Percentiles rank a stretch among this genome's conserved stretches.
Evolutionary conservation across 2,113 vertebrate species (phyloP).

Genomic region (Atractosteus spatula): DNA sequence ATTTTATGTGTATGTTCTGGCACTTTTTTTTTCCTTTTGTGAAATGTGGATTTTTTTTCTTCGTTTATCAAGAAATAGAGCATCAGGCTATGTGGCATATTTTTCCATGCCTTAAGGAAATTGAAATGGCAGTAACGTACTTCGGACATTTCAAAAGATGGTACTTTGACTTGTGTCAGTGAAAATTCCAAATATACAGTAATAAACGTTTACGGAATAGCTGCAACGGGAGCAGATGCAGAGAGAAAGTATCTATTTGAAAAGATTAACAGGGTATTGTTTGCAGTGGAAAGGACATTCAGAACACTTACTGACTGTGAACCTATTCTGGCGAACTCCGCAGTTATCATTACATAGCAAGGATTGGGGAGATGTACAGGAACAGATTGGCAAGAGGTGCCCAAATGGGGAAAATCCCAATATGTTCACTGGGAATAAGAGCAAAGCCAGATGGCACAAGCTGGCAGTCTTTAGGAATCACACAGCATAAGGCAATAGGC

Average conservation of each 20-base stretch:
- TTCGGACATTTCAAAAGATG: too few species aligned
- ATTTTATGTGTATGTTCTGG: too few species aligned
- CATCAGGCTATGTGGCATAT: constrained; percentile 40
- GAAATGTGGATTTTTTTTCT: constrained; percentile 6
- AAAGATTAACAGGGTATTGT: too few species aligned
- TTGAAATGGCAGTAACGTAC: too few species aligned
- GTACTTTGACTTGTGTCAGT: too few species aligned
- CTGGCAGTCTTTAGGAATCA: constrained; percentile 59
- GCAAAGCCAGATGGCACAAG: constrained; percentile 68
- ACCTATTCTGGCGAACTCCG: constrained; percentile 28
- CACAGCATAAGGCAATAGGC: constrained; percentile 58
- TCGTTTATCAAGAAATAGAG: constrained; percentile 56
- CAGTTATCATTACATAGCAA: constrained; percentile 46
- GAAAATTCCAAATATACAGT: too few species aligned
- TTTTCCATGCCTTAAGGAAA: too few species aligned
- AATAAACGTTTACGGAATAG: too few species aligned
- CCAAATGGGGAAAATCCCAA: constrained; percentile 60
- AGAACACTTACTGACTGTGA: not conserved
- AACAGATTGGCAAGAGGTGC: constrained; percentile 47
- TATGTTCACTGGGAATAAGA: constrained; percentile 67
- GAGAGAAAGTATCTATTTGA: too few species aligned
- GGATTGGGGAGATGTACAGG: constrained; percentile 45
- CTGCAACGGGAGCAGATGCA: too few species aligned
- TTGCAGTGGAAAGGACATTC: not conserved
- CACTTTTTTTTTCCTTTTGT: too few species aligned